These are phyloP conservation scores for Drosophila nigritarsus DNA, from an alignment of 2,888 invertebrate genomes.

Conservation along the genomic window DNA sequence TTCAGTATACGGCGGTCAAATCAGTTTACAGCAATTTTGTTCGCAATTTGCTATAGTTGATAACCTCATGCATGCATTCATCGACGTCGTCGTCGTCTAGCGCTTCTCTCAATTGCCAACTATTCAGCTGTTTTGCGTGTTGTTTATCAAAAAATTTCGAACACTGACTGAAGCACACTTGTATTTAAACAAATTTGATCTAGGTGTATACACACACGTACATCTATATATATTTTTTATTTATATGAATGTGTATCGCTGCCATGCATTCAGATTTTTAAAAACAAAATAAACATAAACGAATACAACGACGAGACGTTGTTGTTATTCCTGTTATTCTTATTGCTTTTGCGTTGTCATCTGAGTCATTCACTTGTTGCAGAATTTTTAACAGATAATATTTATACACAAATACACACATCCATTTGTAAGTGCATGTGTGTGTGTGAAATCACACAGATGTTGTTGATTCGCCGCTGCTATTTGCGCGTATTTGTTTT, in stretches of 20 bases:
- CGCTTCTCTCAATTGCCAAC: slow-evolving; percentile 43
- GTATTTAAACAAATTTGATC: slow-evolving; percentile 51
- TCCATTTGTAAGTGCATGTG: slow-evolving; percentile 12
- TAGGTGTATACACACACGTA: slow-evolving; percentile 19
- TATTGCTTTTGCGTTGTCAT: slow-evolving; percentile 57
- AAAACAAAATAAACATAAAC: slow-evolving; percentile 59
- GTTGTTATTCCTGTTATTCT: slow-evolving; percentile 63
- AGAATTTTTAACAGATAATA: slow-evolving; percentile 72
- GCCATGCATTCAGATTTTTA: slow-evolving; percentile 43
- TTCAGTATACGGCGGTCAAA: slow-evolving; percentile 60
- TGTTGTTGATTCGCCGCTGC: slow-evolving; percentile 32
- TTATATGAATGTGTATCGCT: slow-evolving; percentile 18
- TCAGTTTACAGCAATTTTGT: slow-evolving; percentile 47
- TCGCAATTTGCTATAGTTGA: slow-evolving; percentile 50
- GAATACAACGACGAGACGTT: slow-evolving; percentile 26
- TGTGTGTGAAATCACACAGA: slow-evolving; percentile 27
- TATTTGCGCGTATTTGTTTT: slow-evolving; percentile 25
- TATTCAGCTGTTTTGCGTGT: slow-evolving; percentile 43
- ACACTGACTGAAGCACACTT: slow-evolving; percentile 23
- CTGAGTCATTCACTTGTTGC: slow-evolving; percentile 79
- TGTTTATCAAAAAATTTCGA: slow-evolving; percentile 46
- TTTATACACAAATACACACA: slow-evolving; percentile 36
- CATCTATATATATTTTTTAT: slow-evolving; percentile 13
- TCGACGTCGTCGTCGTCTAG: slow-evolving; percentile 17
- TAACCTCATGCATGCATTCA: slow-evolving; percentile 54